Evolutionary conservation across 53 echinoderm and acorn worm species (phyloP).

Genomic region (Echinometra lucunter): DNA sequence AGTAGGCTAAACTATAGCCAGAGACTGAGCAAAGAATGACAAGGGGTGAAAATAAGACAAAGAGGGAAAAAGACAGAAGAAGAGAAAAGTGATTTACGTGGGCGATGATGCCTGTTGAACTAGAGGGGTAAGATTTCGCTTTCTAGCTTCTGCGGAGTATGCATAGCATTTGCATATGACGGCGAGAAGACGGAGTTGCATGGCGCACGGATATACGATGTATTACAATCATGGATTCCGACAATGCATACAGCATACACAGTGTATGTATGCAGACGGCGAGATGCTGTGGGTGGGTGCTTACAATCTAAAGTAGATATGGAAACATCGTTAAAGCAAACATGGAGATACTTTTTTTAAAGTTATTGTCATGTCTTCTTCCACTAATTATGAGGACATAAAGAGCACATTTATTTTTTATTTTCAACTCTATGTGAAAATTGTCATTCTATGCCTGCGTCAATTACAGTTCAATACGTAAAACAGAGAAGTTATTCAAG

Average conservation of each 20-base stretch:
- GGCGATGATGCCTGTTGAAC: slow-evolving; percentile 56
- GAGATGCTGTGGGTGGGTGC: not conserved
- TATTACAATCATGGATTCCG: slow-evolving; percentile 19
- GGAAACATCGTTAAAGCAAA: not conserved
- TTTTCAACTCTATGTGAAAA: too few species aligned
- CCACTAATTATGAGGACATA: too few species aligned
- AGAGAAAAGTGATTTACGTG: slow-evolving; percentile 56
- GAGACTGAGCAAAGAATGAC: slow-evolving; percentile 39
- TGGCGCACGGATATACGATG: not conserved
- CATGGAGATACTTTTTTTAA: too few species aligned
- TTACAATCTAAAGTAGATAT: not conserved
- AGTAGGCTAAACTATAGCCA: not conserved
- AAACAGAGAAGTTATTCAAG: too few species aligned
- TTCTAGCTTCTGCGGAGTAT: slow-evolving; percentile 40
- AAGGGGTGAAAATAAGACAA: not conserved
- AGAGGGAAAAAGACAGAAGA: not conserved
- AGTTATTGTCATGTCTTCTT: not conserved
- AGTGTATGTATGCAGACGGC: not conserved
- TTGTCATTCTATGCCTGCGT: too few species aligned
- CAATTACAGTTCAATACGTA: too few species aligned
- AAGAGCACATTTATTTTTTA: too few species aligned
- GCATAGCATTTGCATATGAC: slow-evolving; percentile 64
- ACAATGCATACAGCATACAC: not conserved
- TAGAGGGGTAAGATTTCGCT: slow-evolving; percentile 55
- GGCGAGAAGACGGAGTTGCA: not conserved